Conservation (phyloP, 2,888 invertebrate genomes). For the Cantharis nigra region DNA sequence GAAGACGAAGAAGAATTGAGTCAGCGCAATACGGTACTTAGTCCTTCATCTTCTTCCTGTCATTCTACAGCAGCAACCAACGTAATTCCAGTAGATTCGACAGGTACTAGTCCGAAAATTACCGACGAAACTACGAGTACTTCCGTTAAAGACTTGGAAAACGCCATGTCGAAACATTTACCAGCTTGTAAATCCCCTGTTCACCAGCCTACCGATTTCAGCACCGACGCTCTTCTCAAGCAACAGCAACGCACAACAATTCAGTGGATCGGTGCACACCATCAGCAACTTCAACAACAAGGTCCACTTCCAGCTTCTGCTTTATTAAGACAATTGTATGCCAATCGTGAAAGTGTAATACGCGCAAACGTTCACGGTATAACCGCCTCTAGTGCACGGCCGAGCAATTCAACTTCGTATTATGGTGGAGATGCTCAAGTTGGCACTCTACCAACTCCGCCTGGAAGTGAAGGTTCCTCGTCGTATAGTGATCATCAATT, state of each 20-base stretch:
- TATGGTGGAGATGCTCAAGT: conserved; percentile 64
- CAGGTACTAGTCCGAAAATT: conserved; percentile 56
- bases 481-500: conserved; percentile 71
- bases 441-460: conserved; percentile 85
- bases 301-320: conserved; percentile 84
- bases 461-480: conserved; percentile 83
- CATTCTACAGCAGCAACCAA: conserved; percentile 64
- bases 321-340: conserved; percentile 85
- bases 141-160: conserved; percentile 90
- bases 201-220: conserved; percentile 85
- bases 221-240: conserved; percentile 81
- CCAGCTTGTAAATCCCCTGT: conserved; percentile 65
- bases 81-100: conserved; percentile 55
- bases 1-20: conserved; percentile 57
- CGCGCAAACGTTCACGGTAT: conserved; percentile 78
- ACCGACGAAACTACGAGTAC: conserved; percentile 56
- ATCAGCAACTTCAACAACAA: conserved; percentile 62
- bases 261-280: conserved; percentile 91
- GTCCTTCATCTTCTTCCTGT: conserved; percentile 67
- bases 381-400: conserved; percentile 54
- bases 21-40: conserved; percentile 57
- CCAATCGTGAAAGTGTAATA: conserved; percentile 93
- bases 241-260: conserved; percentile 83
- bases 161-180: conserved; percentile 95
- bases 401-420: conserved; percentile 51